A percentile compares a stretch with the other conserved stretches of the same genome.
Evolutionary conservation across 1,140 invertebrate genomes (phyloP).

Genomic region (Nasonia vitripennis): DNA sequence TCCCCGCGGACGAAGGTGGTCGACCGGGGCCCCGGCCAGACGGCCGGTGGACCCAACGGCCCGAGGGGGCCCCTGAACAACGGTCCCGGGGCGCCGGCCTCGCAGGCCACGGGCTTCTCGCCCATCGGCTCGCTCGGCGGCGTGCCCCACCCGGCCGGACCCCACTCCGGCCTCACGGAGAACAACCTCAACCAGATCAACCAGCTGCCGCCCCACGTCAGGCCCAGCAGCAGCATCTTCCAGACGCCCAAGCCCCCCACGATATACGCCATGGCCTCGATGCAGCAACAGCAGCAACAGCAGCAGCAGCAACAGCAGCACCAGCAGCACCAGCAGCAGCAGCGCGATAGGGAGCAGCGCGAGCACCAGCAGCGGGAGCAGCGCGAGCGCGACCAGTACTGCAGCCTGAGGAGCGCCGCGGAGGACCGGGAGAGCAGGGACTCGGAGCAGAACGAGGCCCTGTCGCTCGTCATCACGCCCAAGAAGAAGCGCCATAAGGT

Average conservation of each 20-base stretch:
- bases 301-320: slow-evolving; percentile 74
- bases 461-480: slow-evolving; percentile 93
- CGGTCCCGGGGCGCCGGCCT: slow-evolving; percentile 74
- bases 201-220: slow-evolving; percentile 81
- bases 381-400: slow-evolving; percentile 81
- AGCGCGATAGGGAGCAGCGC: slow-evolving; percentile 73
- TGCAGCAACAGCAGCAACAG: slow-evolving; percentile 74
- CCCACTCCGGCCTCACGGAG: slow-evolving; percentile 73
- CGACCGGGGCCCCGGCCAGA: slow-evolving; percentile 77
- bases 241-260: slow-evolving; percentile 85
- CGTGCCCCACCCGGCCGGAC: slow-evolving; percentile 66
- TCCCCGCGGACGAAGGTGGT: slow-evolving; percentile 87
- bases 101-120: slow-evolving; percentile 74
- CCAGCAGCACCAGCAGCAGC: slow-evolving; percentile 78
- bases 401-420: slow-evolving; percentile 72
- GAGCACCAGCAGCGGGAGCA: slow-evolving; percentile 71
- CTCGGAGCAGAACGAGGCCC: slow-evolving; percentile 94
- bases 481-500: slow-evolving; percentile 97
- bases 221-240: slow-evolving; percentile 84
- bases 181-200: slow-evolving; percentile 79
- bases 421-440: slow-evolving; percentile 80
- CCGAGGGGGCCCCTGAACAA: slow-evolving; percentile 71
- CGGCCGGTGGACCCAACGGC: slow-evolving; percentile 70
- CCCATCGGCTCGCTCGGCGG: slow-evolving; percentile 62
- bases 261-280: slow-evolving; percentile 75